Percentiles rank a stretch among this genome's conserved stretches.
Evolutionary conservation across 2,797 vertebrate species (phyloP).

Genomic region (Ctenopoma multispine): DNA sequence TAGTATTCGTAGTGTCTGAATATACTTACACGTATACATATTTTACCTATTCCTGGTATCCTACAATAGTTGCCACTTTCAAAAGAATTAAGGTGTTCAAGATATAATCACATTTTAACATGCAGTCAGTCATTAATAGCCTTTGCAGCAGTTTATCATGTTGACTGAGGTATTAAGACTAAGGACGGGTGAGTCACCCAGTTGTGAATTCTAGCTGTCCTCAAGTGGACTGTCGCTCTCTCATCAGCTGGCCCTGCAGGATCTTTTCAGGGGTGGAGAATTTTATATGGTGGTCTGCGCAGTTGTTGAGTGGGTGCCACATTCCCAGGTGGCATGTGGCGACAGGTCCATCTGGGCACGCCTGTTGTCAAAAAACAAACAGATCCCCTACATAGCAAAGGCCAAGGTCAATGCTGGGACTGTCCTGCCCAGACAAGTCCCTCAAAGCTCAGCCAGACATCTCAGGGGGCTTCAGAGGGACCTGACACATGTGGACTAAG

Average conservation of each 20-base stretch:
- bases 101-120: neutral
- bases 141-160: neutral
- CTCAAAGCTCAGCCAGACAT: constrained; percentile 48
- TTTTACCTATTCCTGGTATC: neutral
- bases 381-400: constrained; percentile 61
- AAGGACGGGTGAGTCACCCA: constrained; percentile 35
- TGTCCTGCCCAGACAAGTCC: constrained; percentile 39
- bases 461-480: constrained; percentile 52
- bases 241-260: constrained; percentile 21
- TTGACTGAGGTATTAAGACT: constrained; percentile 19
- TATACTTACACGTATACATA: no score
- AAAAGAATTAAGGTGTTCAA: neutral
- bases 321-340: constrained; percentile 86
- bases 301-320: constrained; percentile 84
- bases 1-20: no score
- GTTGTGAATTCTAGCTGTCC: constrained; percentile 45
- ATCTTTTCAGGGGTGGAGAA: constrained; percentile 30
- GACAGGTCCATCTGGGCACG: constrained; percentile 79
- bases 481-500: constrained; percentile 30
- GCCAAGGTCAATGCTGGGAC: constrained; percentile 74
- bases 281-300: constrained; percentile 66
- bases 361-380: constrained; percentile 77
- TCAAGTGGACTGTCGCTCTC: constrained; percentile 35
- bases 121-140: neutral
- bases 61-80: neutral